Percentiles rank a stretch among this genome's conserved stretches.
These are phyloP conservation scores for Amphiura filiformis DNA, from an alignment of 35 echinoderm and acorn worm genomes.

Conservation along the genomic window DNA sequence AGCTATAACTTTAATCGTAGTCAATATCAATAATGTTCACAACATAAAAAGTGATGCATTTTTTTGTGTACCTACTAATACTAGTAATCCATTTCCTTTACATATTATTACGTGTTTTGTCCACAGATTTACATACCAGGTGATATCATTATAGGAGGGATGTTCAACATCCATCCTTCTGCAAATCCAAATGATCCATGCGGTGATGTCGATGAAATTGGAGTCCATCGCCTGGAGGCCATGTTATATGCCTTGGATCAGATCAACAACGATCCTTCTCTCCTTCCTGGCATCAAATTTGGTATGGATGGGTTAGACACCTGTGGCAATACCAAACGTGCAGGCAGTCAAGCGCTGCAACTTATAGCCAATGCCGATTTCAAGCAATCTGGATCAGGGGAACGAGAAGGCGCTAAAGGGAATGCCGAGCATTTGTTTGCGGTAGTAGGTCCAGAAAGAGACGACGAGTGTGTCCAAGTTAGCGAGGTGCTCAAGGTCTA, in stretches of 20 bases:
- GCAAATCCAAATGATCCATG: constrained; percentile 11
- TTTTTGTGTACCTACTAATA: too few species aligned
- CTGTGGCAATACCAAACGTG: constrained; percentile 37
- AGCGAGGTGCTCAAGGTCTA: constrained; percentile 38
- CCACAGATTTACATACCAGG: constrained; percentile 66
- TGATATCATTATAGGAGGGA: constrained; percentile 73
- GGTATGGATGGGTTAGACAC: constrained; percentile 81
- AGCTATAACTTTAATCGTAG: too few species aligned
- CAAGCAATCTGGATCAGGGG: constrained; percentile 55
- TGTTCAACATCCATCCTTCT: constrained; percentile 65
- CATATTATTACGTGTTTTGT: background rate
- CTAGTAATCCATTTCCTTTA: too few species aligned
- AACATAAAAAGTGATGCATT: too few species aligned
- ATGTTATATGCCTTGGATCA: constrained; percentile 74
- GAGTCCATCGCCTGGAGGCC: constrained; percentile 69
- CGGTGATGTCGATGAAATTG: constrained; percentile 27
- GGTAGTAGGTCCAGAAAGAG: constrained; percentile 60
- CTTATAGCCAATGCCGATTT: constrained; percentile 58
- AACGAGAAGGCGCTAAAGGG: constrained; percentile 13
- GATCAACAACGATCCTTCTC: constrained; percentile 42
- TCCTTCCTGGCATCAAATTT: constrained; percentile 58
- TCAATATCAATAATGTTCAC: too few species aligned
- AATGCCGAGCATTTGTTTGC: constrained; percentile 67
- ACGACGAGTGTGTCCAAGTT: constrained; percentile 48
- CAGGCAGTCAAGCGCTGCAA: constrained; percentile 42